Percentiles rank a stretch among this genome's conserved stretches.
Evolutionary conservation across 2,113 vertebrate species (phyloP).

Genomic region (Epinephelus lanceolatus): DNA sequence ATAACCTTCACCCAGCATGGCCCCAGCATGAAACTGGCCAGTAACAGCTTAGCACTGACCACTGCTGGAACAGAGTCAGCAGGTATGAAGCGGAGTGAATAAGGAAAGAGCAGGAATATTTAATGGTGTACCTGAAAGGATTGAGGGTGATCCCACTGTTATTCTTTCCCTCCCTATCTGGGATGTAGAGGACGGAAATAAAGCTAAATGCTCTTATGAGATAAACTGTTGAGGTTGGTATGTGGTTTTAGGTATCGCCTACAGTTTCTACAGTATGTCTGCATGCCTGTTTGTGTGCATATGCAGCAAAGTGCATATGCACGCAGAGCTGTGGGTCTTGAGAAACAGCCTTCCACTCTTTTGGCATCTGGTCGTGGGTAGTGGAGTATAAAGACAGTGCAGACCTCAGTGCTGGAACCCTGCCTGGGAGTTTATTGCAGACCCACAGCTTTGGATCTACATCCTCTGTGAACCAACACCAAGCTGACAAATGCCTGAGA

Average conservation of each 20-base stretch:
- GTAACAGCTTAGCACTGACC: slow-evolving; percentile 50
- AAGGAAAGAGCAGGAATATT: slow-evolving; percentile 6
- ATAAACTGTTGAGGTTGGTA: not conserved
- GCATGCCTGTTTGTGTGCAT: not conserved
- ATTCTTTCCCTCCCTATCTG: slow-evolving; percentile 12
- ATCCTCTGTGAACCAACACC: slow-evolving; percentile 54
- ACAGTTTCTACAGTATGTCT: not conserved
- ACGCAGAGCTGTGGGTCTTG: slow-evolving; percentile 11
- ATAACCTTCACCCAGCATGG: slow-evolving; percentile 51
- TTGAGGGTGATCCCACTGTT: slow-evolving; percentile 1
- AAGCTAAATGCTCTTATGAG: slow-evolving; percentile 12
- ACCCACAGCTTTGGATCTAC: slow-evolving; percentile 36
- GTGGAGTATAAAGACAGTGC: slow-evolving; percentile 17
- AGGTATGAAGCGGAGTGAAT: slow-evolving; percentile 3
- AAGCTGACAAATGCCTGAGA: slow-evolving; percentile 68
- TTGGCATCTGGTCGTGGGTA: slow-evolving; percentile 21
- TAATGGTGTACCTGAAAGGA: slow-evolving; percentile 21
- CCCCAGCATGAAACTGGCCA: slow-evolving; percentile 45
- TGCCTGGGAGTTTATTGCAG: slow-evolving; percentile 54
- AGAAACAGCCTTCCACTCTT: slow-evolving; percentile 25
- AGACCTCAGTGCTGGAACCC: slow-evolving; percentile 28
- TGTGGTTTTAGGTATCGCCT: not conserved
- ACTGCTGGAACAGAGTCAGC: slow-evolving; percentile 46
- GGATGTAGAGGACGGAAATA: slow-evolving; percentile 7
- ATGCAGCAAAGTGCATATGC: not conserved